Base-by-base conservation (phyloP, 1,140 invertebrate genomes). In the Calosoma granatense region DNA sequence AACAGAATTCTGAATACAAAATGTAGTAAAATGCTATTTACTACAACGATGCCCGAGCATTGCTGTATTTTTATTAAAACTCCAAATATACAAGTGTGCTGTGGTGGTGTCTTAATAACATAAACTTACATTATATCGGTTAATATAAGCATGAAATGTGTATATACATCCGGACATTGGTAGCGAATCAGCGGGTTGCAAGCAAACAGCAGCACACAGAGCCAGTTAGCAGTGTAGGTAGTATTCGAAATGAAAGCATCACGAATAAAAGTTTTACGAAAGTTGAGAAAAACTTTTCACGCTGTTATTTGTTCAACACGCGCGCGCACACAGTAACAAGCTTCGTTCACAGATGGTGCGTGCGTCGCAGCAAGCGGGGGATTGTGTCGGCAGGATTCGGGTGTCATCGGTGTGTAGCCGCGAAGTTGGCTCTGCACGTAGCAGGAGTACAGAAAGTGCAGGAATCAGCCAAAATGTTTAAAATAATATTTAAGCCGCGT, bases 121-220 rank as follows among this genome's bases (percentile, higher is more conserved):
- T 47, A 47, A 47, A 47, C 9, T 47, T 47, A 9, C 41, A 47
- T 47, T 47, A 47, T 47, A 12, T 17, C 41, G 15, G 41, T 47
- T 47, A 47, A 47, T 47, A 47, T 47, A 47, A 47, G 15, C 41
- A 17, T 47, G 41, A 47, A 47, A 47, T 47, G 41, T 17, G 41
- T n/a, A 36, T 36, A n/a, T 36, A n/a, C n/a, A n/a, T 36, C 6
- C n/a, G 26, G 6, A 36, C n/a, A 36, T 36, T n/a, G n/a, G 26
- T 36, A 36, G n/a, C 26, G 6, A 36, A 36, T n/a, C n/a, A 30
- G 14, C 26, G 14, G 6, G 14, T 30, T 30, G 6, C 14, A 30
- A 6, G 26, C 4, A 30, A 30, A 30, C 26, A 30, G 26, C 26
- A 14, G 14, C 26, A 6, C 14, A 30, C 26, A n/a, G n/a, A n/a